Percentiles rank a stretch among this genome's conserved stretches.
Conservation (phyloP, 2,113 vertebrate genomes). For the Oreochromis aureus region DNA sequence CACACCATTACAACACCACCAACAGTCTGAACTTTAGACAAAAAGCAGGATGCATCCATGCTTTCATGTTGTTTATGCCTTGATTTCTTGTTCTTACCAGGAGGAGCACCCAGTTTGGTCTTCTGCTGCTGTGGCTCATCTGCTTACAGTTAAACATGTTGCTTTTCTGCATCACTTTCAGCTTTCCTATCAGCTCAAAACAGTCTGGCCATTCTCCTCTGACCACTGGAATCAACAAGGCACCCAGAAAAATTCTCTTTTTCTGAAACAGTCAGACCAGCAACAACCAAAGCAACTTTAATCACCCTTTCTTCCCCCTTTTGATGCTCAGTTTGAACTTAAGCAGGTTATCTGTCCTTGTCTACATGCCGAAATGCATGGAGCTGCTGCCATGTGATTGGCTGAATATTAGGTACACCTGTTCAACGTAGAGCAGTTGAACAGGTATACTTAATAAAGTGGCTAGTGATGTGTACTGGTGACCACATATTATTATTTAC, state of each 20-base stretch:
- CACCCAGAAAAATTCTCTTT: neutral
- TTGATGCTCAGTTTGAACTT: neutral
- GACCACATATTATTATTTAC: neutral
- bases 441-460: neutral
- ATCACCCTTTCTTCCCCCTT: neutral
- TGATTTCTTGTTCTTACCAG: neutral
- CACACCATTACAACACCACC: neutral
- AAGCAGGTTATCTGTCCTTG: neutral
- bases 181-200: neutral
- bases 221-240: neutral
- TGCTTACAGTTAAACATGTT: neutral
- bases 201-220: neutral
- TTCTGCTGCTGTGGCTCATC: neutral
- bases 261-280: neutral
- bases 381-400: neutral
- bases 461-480: neutral
- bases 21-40: neutral
- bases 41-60: neutral
- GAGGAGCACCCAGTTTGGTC: neutral
- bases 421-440: neutral
- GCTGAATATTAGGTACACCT: neutral
- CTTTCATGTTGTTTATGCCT: neutral
- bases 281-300: neutral
- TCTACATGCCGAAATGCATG: neutral
- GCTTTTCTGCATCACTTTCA: neutral